These are phyloP conservation scores for Babylonia areolata DNA, from an alignment of 1,140 invertebrate genomes.

Conservation along the genomic window DNA sequence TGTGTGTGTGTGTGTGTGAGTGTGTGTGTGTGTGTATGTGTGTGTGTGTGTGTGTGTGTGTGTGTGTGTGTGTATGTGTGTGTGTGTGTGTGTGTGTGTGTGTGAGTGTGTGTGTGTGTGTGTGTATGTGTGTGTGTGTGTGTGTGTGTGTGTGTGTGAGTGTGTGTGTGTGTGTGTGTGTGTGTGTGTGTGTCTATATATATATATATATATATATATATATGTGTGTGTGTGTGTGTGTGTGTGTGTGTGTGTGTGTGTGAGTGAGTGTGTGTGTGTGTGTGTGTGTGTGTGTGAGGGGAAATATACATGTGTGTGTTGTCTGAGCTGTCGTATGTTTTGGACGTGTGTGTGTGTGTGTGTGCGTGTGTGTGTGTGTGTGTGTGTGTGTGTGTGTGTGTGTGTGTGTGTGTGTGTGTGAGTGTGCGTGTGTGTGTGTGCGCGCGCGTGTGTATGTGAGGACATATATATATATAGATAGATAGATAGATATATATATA, in stretches of 20 bases:
- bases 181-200: background rate
- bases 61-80: background rate
- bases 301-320: too few relatives aligned
- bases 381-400: background rate
- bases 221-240: background rate
- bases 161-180: background rate
- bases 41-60: background rate
- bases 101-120: background rate
- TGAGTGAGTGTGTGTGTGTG: background rate
- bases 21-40: background rate
- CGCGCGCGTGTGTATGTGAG: too few relatives aligned
- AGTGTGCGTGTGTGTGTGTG: too few relatives aligned
- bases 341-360: background rate
- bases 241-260: background rate
- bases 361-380: background rate
- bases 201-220: background rate
- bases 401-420: too few relatives aligned
- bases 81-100: background rate
- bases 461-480: too few relatives aligned
- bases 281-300: too few relatives aligned
- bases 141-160: constrained; percentile 5
- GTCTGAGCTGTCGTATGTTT: too few relatives aligned
- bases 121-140: background rate
- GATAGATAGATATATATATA: too few relatives aligned
- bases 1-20: background rate